Evolutionary conservation across 1,140 invertebrate species (phyloP).

Genomic region (Palaemon carinicauda): DNA sequence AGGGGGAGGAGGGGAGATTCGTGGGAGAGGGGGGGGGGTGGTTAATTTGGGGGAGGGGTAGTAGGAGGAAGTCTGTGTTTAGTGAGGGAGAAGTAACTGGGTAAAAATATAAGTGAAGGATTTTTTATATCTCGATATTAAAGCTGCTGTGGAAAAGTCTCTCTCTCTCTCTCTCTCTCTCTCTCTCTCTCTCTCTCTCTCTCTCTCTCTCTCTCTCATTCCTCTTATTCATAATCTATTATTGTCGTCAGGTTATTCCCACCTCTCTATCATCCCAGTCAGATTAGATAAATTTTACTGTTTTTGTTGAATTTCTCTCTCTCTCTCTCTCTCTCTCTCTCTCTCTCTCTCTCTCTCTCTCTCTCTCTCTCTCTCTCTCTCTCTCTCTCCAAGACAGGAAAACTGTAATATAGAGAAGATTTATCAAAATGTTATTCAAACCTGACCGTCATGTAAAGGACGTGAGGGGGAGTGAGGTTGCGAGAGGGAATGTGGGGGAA

Average conservation of each 20-base stretch:
- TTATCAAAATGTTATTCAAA: neutral
- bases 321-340: slow-evolving; percentile 19
- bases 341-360: slow-evolving; percentile 19
- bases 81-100: too few species aligned
- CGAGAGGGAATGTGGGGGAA: neutral
- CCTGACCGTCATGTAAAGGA: neutral
- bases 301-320: neutral
- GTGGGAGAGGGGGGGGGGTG: too few species aligned
- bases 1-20: too few species aligned
- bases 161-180: neutral
- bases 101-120: neutral
- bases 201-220: neutral
- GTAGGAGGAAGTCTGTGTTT: too few species aligned
- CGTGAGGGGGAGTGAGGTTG: too few species aligned
- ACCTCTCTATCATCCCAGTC: neutral
- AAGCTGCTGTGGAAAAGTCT: neutral
- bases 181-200: neutral
- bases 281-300: neutral
- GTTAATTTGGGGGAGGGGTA: too few species aligned
- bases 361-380: slow-evolving; percentile 19
- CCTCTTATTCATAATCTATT: neutral
- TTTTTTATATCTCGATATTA: neutral
- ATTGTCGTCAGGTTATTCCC: too few species aligned
- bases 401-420: neutral
- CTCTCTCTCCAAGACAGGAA: neutral